phyloP scores from a whole-genome alignment of 1,140 invertebrate genomes.

The Drosophila lacteicornis region DNA sequence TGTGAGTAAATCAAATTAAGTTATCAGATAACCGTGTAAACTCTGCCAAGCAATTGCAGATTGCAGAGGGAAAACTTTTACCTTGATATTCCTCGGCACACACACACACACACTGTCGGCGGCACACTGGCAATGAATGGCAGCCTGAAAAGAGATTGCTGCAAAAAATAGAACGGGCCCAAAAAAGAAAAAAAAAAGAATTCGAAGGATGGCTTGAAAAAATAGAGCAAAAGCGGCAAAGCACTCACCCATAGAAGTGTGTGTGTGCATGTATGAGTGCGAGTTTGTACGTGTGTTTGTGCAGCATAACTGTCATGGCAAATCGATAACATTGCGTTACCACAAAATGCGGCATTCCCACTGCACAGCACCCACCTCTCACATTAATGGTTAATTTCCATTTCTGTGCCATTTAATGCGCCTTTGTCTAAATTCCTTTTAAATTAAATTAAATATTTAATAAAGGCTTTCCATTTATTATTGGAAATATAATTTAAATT shows the following conservation, averaged over 20 bases:
- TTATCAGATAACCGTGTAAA: constrained; percentile 71
- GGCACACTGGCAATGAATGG: constrained; percentile 39
- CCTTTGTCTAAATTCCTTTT: not conserved
- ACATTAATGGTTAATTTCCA: constrained; percentile 12
- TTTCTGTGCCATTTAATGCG: not conserved
- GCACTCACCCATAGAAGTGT: constrained; percentile 39
- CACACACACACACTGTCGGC: not conserved
- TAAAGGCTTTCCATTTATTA: not conserved
- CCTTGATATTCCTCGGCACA: constrained; percentile 42
- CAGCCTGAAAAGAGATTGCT: constrained; percentile 33
- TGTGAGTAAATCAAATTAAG: constrained; percentile 75
- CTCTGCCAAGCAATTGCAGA: constrained; percentile 44
- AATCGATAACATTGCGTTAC: constrained; percentile 43
- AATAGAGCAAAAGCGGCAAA: constrained; percentile 22
- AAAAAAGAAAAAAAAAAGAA: constrained; percentile 18
- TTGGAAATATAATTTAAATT: not conserved
- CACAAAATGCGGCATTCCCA: constrained; percentile 17
- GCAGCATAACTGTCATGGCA: constrained; percentile 39
- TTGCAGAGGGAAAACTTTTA: constrained; percentile 13
- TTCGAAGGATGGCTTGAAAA: constrained; percentile 13
- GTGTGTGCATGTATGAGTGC: constrained; percentile 17
- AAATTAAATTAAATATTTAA: constrained; percentile 9
- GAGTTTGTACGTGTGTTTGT: constrained; percentile 6
- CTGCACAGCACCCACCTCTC: not conserved
- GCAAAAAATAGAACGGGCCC: constrained; percentile 30